Evolutionary conservation across 1,140 invertebrate species (phyloP), one percentile per base, ranked within the genome.

Genomic region (Pogonognathellus flavescens): DNA sequence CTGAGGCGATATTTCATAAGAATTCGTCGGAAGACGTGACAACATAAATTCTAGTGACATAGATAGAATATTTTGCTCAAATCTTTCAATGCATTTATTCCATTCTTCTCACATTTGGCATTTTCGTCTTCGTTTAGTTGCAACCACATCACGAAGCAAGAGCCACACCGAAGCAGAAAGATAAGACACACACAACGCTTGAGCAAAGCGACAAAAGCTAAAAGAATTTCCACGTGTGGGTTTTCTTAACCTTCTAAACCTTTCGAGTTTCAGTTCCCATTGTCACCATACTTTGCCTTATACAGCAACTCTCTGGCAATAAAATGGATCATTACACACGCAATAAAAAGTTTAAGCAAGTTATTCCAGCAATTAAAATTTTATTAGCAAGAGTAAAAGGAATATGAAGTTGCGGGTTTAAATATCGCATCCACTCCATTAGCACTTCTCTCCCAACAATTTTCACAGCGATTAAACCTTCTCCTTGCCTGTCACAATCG

Each of bases 1-100:
- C 4, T 0, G 22, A 22, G 14, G 62, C 22, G 62, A 25, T 66
- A 25, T 66, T 25, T 66, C 18, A 8, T 7, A 22, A 66, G 62
- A 22, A 66, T 66, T 66, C 62, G 20, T 25, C 62, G 25, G 31
- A 31, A 66, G 62, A 66, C 62, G 62, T 66, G 62, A 66, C 62
- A 66, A 66, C 62, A 66, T 66, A 66, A 66, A 66, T 66, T 66
- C 25, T 66, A 66, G 62, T 66, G 25, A 66, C 62, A 66, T 25
- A 66, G 62, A 66, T 66, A 66, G 25, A 20, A 66, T 66, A 66
- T 66, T 66, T 66, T 66, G 1, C 62, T 31, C 10, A 25, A 66
- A 66, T 66, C 20, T 66, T 66, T 66, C 25, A 25, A 31, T 31
- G 22, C 62, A 41, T 41, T 41, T 41, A 41, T 41, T 10, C 62